Base-by-base conservation (phyloP, 2,888 invertebrate genomes). In the Trileptium ribeirensis region DNA sequence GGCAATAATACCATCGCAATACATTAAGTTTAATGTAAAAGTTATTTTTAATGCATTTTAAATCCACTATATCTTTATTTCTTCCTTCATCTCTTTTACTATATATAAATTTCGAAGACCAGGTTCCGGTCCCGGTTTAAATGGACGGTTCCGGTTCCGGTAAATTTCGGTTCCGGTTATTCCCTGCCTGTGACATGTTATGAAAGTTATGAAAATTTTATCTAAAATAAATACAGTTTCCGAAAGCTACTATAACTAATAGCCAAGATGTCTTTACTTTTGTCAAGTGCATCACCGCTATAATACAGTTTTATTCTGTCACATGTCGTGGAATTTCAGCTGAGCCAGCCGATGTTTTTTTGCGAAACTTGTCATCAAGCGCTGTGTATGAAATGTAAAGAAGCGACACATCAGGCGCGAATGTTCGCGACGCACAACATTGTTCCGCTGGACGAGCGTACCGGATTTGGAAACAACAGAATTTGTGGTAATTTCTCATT, bases 281-380 rank as follows among this genome's bases (percentile, higher is more conserved):
- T 64, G 19, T 19, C n/a, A n/a, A 19, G 64, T 64, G 15, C 64
- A 64, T 15, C n/a, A 64, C 64, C 19, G n/a, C n/a, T 64, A 64
- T 15, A 64, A 64, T 64, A 64, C 15, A 19, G 15, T 64, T 64
- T 19, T 19, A 64, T 64, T n/a, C n/a, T 64, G 15, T 64, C n/a
- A 15, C 19, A n/a, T n/a, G n/a, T n/a, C 38, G 15, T 74, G 1
- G 79, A 39, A 67, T 84, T 86, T n/a, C 84, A 89, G 89, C 84
- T 86, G 29, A 83, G 84, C 0, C 86, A 86, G 74, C 92, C 92
- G 81, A 93, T 94, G 93, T 93, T 91, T 89, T 93, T 93, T 90
- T 94, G 94, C 90, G 93, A 92, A 87, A 94, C 93, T 77, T 94
- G 94, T 88, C 92, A 93, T 82, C 93, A 93, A 90, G 92, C 93